Evolutionary conservation across 2,888 invertebrate species (phyloP).

Genomic region (Ectemnius continuus): DNA sequence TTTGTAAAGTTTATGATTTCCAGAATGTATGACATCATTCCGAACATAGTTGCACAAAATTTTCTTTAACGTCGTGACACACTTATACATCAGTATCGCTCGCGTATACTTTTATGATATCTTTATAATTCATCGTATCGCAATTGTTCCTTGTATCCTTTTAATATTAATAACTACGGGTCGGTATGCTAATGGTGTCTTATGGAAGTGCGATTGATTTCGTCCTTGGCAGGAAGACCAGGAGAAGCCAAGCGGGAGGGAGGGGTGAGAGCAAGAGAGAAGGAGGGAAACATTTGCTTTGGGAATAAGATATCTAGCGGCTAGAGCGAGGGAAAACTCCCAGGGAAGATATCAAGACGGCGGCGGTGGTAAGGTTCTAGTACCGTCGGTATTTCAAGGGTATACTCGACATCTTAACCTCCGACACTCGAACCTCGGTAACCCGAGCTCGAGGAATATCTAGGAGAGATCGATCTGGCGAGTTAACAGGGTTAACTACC

Average conservation of each 20-base stretch:
- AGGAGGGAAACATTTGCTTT: conserved; percentile 32
- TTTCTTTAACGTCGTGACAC: background rate
- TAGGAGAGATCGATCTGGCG: conserved; percentile 46
- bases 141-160: background rate
- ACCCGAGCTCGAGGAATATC: conserved; percentile 60
- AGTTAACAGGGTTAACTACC: conserved; percentile 68
- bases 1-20: background rate
- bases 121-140: background rate
- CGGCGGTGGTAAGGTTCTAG: conserved; percentile 10
- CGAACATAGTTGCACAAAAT: background rate
- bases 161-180: background rate
- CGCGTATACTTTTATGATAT: too few relatives aligned
- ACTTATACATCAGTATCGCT: too few relatives aligned
- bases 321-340: conserved; percentile 31
- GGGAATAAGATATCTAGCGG: conserved; percentile 21
- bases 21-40: too few relatives aligned
- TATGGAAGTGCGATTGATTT: background rate
- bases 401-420: conserved; percentile 64
- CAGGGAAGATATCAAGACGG: conserved; percentile 12
- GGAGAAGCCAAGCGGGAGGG: too few relatives aligned
- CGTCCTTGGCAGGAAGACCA: background rate
- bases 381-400: conserved; percentile 59
- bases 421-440: conserved; percentile 48
- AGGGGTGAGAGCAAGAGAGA: too few relatives aligned
- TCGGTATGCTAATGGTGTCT: background rate